Evolutionary conservation across 2,797 vertebrate species (phyloP).

Genomic region (Heteromormyrus szaboi): DNA sequence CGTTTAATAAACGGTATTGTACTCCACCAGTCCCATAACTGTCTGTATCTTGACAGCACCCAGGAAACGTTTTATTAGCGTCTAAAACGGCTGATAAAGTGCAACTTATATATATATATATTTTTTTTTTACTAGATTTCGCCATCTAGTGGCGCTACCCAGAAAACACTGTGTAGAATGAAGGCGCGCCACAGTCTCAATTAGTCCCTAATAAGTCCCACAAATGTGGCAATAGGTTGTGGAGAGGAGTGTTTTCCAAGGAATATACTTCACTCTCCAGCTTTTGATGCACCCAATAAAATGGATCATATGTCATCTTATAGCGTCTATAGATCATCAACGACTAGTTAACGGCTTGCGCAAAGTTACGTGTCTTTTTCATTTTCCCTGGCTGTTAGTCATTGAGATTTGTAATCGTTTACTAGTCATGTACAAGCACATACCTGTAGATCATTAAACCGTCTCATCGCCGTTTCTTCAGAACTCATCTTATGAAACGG

Average conservation of each 20-base stretch:
- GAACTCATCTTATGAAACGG: not conserved
- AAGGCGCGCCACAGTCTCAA: not conserved
- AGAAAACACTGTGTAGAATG: not conserved
- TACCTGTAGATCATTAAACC: not conserved
- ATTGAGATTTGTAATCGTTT: slow-evolving; percentile 13
- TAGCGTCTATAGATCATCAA: not conserved
- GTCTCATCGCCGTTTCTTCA: not conserved
- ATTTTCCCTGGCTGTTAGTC: not conserved
- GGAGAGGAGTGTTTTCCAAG: not conserved
- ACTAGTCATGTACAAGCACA: slow-evolving; percentile 3
- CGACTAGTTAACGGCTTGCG: not conserved
- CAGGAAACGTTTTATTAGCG: not conserved
- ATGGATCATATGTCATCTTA: not conserved
- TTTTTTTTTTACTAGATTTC: not conserved
- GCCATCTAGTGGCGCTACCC: slow-evolving; percentile 20
- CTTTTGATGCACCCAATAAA: not conserved
- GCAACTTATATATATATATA: not conserved
- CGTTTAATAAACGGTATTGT: not conserved
- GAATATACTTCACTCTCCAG: not conserved
- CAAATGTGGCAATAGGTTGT: not conserved
- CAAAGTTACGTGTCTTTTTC: slow-evolving; percentile 5
- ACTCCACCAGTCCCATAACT: not conserved
- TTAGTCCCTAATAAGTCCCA: not conserved
- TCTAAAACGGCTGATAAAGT: not conserved
- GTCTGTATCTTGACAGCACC: not conserved